Base-by-base conservation (phyloP, 1,140 invertebrate genomes). In the Temnothorax nylanderi region DNA sequence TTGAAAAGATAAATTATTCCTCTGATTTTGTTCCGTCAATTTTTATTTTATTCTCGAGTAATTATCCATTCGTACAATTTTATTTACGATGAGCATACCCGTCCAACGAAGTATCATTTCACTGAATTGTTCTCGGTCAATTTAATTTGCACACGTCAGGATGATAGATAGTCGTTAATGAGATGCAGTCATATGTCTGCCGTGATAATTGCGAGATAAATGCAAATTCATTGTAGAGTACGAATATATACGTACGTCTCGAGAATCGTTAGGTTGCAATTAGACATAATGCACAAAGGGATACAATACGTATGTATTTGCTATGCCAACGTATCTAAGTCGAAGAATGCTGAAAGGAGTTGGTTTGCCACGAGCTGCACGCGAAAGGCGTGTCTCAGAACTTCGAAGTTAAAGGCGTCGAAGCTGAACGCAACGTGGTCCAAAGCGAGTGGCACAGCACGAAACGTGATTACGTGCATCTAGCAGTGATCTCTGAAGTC, bases 371-470 rank as follows among this genome's bases (percentile, higher is more conserved):
- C 72, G n/a, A 77, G 32, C 26, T 60, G 71, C 18, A 67, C 62
- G 81, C 86, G 85, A 89, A 85, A 88, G 82, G 77, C 85, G 80
- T 64, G 54, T 78, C 86, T 67, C 74, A 76, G 62, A 84, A 72
- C 60, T 26, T 80, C 78, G 74, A 56, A 56, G 60, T 69, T 64
- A 64, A 37, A 71, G 64, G 67, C 64, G 60, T 80, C n/a, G 86
- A 85, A 87, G 64, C 71, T 26, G 77, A 51, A 65, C 64, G 54
- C 16, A 51, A 85, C 64, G 37, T 81, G 69, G 81, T 32, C 54
- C 81, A 71, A 64, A 37, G 84, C 56, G 80, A 51, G 86, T 67
- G 77, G 47, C 32, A 87, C 34, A 65, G 67, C 49, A 62, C 76
- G 62, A 85, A 75, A 88, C 88, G 77, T 87, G 77, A 88, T 80